A percentile compares a stretch with the other conserved stretches of the same genome.
Conservation (phyloP, 2,797 vertebrate species). For the Nasua narica region DNA sequence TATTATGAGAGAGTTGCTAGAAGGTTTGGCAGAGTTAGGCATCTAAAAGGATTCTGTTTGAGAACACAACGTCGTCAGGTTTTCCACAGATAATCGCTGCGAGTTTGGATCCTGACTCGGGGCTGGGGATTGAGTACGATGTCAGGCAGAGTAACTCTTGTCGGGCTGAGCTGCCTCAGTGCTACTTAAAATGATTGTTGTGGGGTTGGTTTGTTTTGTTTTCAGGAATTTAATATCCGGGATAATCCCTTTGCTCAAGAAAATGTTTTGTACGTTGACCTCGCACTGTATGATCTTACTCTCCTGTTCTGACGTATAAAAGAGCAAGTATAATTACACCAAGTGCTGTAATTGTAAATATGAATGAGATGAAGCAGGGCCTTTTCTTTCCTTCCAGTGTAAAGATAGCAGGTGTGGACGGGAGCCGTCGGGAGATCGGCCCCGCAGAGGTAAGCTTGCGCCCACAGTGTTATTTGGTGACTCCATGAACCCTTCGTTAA, state of each 20-base stretch:
- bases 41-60: not conserved
- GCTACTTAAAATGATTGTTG: not conserved
- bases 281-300: slow-evolving; percentile 55
- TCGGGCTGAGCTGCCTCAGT: not conserved
- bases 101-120: not conserved
- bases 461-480: slow-evolving; percentile 20
- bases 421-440: not conserved
- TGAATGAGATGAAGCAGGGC: not conserved
- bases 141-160: not conserved
- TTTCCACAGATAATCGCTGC: not conserved
- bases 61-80: not conserved
- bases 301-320: slow-evolving; percentile 25
- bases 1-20: not conserved
- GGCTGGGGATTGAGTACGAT: not conserved
- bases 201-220: not conserved
- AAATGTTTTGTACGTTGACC: slow-evolving; percentile 60
- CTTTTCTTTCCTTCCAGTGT: slow-evolving; percentile 19
- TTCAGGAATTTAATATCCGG: slow-evolving; percentile 38
- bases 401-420: not conserved
- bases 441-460: not conserved
- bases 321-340: not conserved
- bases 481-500: slow-evolving; percentile 14
- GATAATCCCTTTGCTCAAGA: slow-evolving; percentile 34
- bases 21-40: not conserved
- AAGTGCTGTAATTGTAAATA: slow-evolving; percentile 34